These are phyloP conservation scores for Corvus moneduloides DNA, from an alignment of 2,113 vertebrate species.

Conservation along the genomic window DNA sequence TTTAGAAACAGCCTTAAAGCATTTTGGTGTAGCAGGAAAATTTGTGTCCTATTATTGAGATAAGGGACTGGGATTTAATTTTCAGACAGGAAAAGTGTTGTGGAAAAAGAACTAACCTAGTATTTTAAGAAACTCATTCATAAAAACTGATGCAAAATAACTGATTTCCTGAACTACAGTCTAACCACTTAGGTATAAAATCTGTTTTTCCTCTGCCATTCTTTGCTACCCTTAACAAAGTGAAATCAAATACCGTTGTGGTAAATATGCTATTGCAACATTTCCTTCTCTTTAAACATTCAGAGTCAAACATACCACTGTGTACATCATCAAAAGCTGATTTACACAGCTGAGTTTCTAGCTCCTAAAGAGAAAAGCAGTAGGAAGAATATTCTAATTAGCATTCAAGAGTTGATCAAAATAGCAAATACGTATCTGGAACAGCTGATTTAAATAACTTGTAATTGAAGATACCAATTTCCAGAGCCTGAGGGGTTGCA, in stretches of 20 bases:
- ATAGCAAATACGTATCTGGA: slow-evolving; percentile 3
- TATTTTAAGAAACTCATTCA: not conserved
- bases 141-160: not conserved
- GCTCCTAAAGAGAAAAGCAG: slow-evolving; percentile 33
- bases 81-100: not conserved
- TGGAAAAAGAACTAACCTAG: not conserved
- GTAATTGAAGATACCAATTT: slow-evolving; percentile 36
- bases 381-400: slow-evolving; percentile 19
- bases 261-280: not conserved
- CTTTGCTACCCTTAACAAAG: not conserved
- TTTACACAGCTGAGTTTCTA: slow-evolving; percentile 39
- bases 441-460: slow-evolving; percentile 44
- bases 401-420: slow-evolving; percentile 45
- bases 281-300: not conserved
- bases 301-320: not conserved
- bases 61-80: not conserved
- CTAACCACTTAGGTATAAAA: not conserved
- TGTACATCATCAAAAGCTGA: slow-evolving; percentile 51
- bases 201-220: not conserved
- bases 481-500: not conserved
- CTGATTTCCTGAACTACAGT: not conserved
- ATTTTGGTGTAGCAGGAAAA: not conserved
- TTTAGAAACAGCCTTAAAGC: not conserved
- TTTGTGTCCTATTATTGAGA: not conserved
- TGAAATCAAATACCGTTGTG: not conserved